phyloP scores from a whole-genome alignment of 2,113 vertebrate genomes.

The Melospiza georgiana region DNA sequence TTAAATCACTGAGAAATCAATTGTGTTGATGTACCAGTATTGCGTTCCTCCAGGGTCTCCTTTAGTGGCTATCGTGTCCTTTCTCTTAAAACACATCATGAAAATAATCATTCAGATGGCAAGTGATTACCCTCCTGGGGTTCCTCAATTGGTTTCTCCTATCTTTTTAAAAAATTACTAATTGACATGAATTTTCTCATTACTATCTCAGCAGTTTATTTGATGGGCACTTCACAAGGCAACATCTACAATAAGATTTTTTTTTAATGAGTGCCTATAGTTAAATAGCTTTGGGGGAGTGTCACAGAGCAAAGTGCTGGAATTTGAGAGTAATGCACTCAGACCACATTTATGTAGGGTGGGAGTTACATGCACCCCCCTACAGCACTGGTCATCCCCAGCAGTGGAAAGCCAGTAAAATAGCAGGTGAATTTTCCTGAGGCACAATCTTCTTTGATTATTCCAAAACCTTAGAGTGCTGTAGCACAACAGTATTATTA shows the following conservation, averaged over 20 bases:
- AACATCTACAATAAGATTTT: not conserved
- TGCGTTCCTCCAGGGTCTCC: not conserved
- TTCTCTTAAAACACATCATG: not conserved
- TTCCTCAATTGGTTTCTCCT: slow-evolving; percentile 8
- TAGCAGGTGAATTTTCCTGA: not conserved
- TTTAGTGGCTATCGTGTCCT: not conserved
- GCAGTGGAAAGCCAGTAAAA: not conserved
- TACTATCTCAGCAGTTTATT: not conserved
- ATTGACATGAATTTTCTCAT: slow-evolving; percentile 11
- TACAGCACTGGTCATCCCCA: not conserved
- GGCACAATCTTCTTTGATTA: not conserved
- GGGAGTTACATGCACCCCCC: rapidly evolving
- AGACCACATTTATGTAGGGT: not conserved
- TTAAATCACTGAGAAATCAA: slow-evolving; percentile 2
- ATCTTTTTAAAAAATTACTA: slow-evolving; percentile 33
- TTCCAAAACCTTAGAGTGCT: not conserved
- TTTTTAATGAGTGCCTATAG: not conserved
- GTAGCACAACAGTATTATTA: not conserved
- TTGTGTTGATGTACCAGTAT: not conserved
- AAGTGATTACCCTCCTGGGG: slow-evolving; percentile 17
- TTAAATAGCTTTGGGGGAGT: not conserved
- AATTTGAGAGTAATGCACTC: not conserved
- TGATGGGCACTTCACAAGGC: not conserved
- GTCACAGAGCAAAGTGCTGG: not conserved
- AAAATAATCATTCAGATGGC: slow-evolving; percentile 26